Base-by-base conservation (phyloP, 2,888 invertebrate species). In the Nematopogon swammerdamellus region DNA sequence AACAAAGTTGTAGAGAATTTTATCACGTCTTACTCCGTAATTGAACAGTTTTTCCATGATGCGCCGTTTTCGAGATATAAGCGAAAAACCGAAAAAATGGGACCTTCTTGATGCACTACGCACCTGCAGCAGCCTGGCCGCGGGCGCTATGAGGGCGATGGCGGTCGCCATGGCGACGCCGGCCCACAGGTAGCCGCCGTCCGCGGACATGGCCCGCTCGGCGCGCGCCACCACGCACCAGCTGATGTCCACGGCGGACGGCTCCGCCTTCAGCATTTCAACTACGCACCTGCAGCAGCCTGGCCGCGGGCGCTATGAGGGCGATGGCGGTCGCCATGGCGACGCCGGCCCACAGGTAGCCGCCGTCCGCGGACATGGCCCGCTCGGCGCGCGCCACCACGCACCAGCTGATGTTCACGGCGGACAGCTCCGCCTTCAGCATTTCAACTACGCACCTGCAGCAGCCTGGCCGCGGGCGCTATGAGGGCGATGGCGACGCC, bases 201-300 rank as follows among this genome's bases (percentile, higher is more conserved):
- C 68, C 1, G 70, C 68, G 47, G 72, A 74, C 71, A 79, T 67
- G 36, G 96, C 96, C 58, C 92, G 88, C 56, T 91, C 96, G 2
- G 96, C 96, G 58, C 92, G 88, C 56, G 91, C 90, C 56, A 97
- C 96, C 60, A 97, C 96, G 55, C 89, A 90, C 60, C 95, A 95
- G 64, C 95, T 95, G 59, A 97, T 96, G 70, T 97, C 97, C 52
- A 97, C 81, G 2, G 95, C 95, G 0, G 95, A 94, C 56, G 97
- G 80, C 68, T 97, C 95, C 0, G 94, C 92, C 65, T 97, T 96
- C 62, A 95, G 91, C 19, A 92, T 88, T 54, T 95, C 94, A 6
- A n/a, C n/a, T n/a, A n/a, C 16, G 8, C 56, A 76, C 79, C 71
- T 79, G 77, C 16, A 77, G 52, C 1, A 80, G 69, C 3, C 69